Evolutionary conservation across 2,888 invertebrate genomes (phyloP), one percentile per base, ranked within the genome.

Genomic region (Aleiodes testaceus): DNA sequence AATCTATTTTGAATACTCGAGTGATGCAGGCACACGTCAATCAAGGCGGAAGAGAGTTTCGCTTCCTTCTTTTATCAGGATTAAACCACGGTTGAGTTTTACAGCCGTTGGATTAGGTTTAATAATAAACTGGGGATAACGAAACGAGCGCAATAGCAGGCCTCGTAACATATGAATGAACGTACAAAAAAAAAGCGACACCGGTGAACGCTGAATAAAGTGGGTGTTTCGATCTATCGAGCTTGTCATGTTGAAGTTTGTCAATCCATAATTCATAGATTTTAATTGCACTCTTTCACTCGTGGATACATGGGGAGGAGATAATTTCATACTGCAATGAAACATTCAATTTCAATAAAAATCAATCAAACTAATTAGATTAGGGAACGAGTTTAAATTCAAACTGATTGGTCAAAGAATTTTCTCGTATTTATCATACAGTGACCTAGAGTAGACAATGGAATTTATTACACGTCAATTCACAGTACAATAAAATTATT

Each of bases 321-420:
- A 36, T 36, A 36, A 36, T 36, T 50, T 50, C 20, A 16, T 50
- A 18, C 20, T 18, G 1, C 18, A 50, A 20, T 1, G 18, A 50
- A 50, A 50, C 9, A n/a, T 18, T 16, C 50, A 50, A 50, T 50
- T 18, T 11, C 50, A 20, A 50, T 11, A 16, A 50, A 11, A 50
- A 16, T 20, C 50, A 50, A 50, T 20, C 12, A 50, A 9, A 6
- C 9, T 11, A n/a, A 50, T 50, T 50, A 9, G 18, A 50, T 36
- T 59, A 16, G 42, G 42, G 16, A 9, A 59, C 16, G 36, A 36
- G 12, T n/a, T 12, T 59, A 42, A 59, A 59, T 59, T 59, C 16
- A 14, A 18, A 59, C 59, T 59, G 59, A 59, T 59, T 59, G 59
- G 59, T 59, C 18, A 42, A 59, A 59, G 59, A 36, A 59, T 59